Evolutionary conservation across 1,140 invertebrate species (phyloP), one percentile per base, ranked within the genome.

Genomic region (Aphaenogaster ashmeadi): DNA sequence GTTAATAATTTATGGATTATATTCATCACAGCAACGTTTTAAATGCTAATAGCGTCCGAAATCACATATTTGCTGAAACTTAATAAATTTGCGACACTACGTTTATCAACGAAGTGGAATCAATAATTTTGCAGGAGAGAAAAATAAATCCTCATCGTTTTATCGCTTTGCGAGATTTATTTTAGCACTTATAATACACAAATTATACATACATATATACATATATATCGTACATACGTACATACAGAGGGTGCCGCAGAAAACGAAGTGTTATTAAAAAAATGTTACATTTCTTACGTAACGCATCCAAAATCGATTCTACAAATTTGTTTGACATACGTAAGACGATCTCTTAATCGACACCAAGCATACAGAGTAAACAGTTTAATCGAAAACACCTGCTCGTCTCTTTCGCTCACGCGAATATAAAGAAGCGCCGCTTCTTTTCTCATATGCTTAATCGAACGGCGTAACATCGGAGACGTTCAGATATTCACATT

Each of bases 121-220:
- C 58, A 38, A 38, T 56, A 41, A 74, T 74, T 41, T 58, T 58
- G 21, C 0, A 18, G 0, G 18, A 27, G 9, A n/a, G 1, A 36
- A 44, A 79, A 79, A 36, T 47, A 47, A 52, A 69, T 47, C 13
- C 3, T 21, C 11, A 13, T 15, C 2, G 15, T 44, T 69, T 41
- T 15, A 18, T 81, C 50, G 5, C 64, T 71, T 81, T 18, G 56
- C 7, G 54, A 88, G 47, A 79, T 91, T 91, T 91, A 91, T 91
- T 91, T 89, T 77, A 89, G 62, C n/a, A 66, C 50, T 86, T 91
- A 91, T 89, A 36, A 83, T 91, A 91, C 88, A 91, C 56, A 77
- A 91, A 91, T 90, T 91, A 87, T 91, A 91, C 88, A 91, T 89
- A 89, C 66, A 84, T 84, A 72, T 74, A 87, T 84, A 87, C 74